Percentiles rank a stretch among this genome's conserved stretches.
phyloP scores from a whole-genome alignment of 2,113 vertebrate species.

The Bombycilla garrulus region DNA sequence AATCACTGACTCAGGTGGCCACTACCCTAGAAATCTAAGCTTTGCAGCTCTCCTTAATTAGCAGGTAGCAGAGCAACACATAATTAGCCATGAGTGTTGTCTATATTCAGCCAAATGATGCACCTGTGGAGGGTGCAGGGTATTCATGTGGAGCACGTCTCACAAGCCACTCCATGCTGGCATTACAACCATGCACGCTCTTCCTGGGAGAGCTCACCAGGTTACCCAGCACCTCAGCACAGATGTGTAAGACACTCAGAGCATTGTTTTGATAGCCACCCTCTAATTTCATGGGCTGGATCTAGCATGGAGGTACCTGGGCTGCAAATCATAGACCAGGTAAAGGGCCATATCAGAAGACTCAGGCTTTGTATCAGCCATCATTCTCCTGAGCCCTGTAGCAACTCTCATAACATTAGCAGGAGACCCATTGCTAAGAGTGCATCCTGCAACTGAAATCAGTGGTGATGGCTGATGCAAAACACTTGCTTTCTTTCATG shows the following conservation, averaged over 20 bases:
- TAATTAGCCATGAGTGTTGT: not conserved
- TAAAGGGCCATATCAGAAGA: not conserved
- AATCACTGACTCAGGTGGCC: not conserved
- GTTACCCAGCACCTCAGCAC: not conserved
- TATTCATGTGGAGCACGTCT: not conserved
- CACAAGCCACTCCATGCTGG: not conserved
- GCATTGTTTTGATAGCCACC: not conserved
- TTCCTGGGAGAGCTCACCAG: not conserved
- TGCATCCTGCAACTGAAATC: not conserved
- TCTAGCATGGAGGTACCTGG: not conserved
- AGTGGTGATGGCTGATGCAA: too few species aligned
- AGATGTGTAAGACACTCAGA: not conserved
- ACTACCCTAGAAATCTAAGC: not conserved
- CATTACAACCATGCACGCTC: fast-evolving
- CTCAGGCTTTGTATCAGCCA: not conserved
- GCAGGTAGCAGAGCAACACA: not conserved
- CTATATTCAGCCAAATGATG: not conserved
- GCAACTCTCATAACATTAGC: not conserved
- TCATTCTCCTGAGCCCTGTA: not conserved
- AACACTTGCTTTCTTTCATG: not conserved
- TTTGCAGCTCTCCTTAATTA: not conserved
- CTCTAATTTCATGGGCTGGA: not conserved
- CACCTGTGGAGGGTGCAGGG: not conserved
- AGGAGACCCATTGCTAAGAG: not conserved
- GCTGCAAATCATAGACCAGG: fast-evolving